phyloP scores from a whole-genome alignment of 2,888 invertebrate genomes.

The Suillia variegata region DNA sequence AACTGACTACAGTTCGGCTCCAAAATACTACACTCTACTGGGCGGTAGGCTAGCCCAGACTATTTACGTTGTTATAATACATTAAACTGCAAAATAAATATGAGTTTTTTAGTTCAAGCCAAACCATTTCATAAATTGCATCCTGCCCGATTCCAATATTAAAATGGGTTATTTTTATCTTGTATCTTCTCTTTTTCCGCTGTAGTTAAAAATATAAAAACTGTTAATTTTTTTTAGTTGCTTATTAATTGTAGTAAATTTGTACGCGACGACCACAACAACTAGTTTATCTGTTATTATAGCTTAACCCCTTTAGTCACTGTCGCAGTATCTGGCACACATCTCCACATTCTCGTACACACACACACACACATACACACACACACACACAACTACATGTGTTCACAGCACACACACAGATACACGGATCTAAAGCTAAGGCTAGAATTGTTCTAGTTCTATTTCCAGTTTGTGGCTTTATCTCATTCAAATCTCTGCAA shows the following conservation, averaged over 20 bases:
- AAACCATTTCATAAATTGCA: no score
- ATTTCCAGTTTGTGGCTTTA: conserved; percentile 25
- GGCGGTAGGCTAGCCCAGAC: no score
- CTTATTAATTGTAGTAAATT: no score
- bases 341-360: conserved; percentile 16
- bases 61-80: no score
- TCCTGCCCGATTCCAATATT: no score
- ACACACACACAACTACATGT: no score
- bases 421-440: neutral
- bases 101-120: no score
- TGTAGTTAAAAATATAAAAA: neutral
- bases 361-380: conserved; percentile 1
- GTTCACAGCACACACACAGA: neutral
- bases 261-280: no score
- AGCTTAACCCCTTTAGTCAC: neutral
- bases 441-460: conserved; percentile 2
- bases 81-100: no score
- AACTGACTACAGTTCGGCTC: no score
- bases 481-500: conserved; percentile 50
- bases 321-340: neutral
- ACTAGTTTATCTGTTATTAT: neutral
- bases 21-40: no score
- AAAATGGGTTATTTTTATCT: neutral
- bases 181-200: neutral
- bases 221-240: neutral